Evolutionary conservation across 2,888 invertebrate genomes (phyloP), one percentile per base, ranked within the genome.

Genomic region (Mystacides longicornis): DNA sequence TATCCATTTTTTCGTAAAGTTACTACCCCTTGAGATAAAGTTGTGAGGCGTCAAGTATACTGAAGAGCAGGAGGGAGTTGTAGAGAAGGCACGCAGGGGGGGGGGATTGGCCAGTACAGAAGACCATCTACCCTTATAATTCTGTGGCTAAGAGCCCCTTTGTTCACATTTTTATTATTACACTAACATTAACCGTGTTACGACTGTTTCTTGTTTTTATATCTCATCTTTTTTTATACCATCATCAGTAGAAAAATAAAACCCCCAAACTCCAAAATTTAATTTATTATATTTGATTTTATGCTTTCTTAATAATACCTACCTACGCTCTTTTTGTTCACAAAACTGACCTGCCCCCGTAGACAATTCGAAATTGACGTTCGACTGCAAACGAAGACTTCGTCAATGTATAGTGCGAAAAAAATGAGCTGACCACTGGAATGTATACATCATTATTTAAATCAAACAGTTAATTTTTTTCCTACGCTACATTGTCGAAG

Each of bases 41-140:
- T 48, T 54, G 52, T 58, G 55, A 58, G 57, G 57, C 57, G 49
- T 55, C 55, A 60, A 48, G 57, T 52, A 51, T 52, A 11, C 11
- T 27, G 52, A 58, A 58, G 55, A 55, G 58, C 45, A 45, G 47
- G 46, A 31, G 22, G 47, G 46, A 23, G 18, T 27, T 47, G 27
- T 7, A 27, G 5, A 11, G 27, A 11, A 11, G 7, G 27, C 27
- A 11, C 11, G 27, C 7, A 7, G 27, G 27, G 27, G 27, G 5
- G 27, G 27, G 27, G 7, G 11, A 5, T 7, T 7, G 11, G 27
- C 7, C 27, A 27, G 27, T 11, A 27, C 11, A 7, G 11, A 27
- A 11, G 27, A 11, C 7, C 27, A 7, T 7, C 5, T 7, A 37
- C 37, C 37, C 37, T 16, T 16, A 51, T 56, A 52, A 54, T 56